Conservation (phyloP, 2,797 vertebrate species). For the Lemur catta region DNA sequence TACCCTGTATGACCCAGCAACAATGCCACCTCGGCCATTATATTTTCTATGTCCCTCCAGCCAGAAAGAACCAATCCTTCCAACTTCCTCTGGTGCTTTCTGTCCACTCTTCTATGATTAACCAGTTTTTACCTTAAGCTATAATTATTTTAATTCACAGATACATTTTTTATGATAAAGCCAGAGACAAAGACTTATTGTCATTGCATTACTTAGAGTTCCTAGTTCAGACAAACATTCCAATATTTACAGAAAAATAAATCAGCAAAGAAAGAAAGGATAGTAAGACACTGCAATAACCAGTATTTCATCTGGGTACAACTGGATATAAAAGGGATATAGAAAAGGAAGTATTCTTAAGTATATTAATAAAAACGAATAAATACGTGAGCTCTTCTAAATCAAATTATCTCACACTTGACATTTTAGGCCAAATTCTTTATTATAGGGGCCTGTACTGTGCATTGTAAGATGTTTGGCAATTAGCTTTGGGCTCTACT, state of each 20-base stretch:
- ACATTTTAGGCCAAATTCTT: background rate
- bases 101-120: background rate
- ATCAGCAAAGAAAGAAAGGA: background rate
- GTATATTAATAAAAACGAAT: background rate
- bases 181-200: background rate
- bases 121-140: background rate
- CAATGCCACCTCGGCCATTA: background rate
- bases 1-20: background rate
- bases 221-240: background rate
- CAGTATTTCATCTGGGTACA: background rate
- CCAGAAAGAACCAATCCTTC: background rate
- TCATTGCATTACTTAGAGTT: background rate
- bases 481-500: background rate
- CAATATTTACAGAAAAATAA: background rate
- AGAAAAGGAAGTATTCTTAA: background rate
- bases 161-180: background rate
- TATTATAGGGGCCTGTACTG: background rate
- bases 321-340: background rate
- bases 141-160: conserved; percentile 21
- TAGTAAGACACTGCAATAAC: background rate
- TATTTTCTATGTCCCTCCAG: background rate
- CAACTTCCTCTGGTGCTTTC: background rate
- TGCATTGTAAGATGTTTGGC: background rate
- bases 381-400: conserved; percentile 22
- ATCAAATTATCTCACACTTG: background rate